Evolutionary conservation across 30 jellyfish, hydroid and myxozoan species (phyloP).

Genomic region (Morbakka virulenta): DNA sequence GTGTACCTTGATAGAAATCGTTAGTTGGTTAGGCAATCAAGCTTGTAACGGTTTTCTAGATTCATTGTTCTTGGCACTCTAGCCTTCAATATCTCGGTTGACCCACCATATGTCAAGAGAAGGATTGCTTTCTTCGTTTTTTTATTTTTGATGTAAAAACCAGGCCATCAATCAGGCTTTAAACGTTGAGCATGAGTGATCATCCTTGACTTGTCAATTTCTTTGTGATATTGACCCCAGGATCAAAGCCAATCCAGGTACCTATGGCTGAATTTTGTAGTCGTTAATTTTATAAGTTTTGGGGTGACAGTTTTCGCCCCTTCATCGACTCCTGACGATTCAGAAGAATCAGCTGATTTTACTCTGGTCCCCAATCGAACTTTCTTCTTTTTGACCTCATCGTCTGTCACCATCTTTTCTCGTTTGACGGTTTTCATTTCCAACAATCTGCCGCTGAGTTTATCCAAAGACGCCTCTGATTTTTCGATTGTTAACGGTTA

Average conservation of each 20-base stretch:
- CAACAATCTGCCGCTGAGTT: neutral
- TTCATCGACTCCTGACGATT: neutral
- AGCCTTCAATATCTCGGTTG: neutral
- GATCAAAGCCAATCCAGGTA: no score
- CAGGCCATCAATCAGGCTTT: neutral
- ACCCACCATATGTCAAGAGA: neutral
- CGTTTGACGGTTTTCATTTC: neutral
- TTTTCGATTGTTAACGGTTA: neutral
- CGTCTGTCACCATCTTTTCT: neutral
- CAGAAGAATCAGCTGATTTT: neutral
- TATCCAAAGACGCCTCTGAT: neutral
- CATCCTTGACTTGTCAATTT: neutral
- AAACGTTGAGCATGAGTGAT: neutral
- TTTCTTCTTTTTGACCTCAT: neutral
- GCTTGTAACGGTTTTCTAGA: neutral
- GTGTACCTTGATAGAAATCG: neutral
- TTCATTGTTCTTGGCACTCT: neutral
- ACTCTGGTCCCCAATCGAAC: neutral
- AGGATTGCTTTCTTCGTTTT: neutral
- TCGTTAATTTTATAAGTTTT: no score
- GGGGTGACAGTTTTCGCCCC: no score
- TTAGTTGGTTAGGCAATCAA: neutral
- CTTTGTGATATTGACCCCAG: no score
- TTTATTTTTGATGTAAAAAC: neutral
- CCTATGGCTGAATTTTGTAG: no score